These are phyloP conservation scores for Ethmia dodecea DNA, from an alignment of 2,888 invertebrate genomes.

Conservation along the genomic window DNA sequence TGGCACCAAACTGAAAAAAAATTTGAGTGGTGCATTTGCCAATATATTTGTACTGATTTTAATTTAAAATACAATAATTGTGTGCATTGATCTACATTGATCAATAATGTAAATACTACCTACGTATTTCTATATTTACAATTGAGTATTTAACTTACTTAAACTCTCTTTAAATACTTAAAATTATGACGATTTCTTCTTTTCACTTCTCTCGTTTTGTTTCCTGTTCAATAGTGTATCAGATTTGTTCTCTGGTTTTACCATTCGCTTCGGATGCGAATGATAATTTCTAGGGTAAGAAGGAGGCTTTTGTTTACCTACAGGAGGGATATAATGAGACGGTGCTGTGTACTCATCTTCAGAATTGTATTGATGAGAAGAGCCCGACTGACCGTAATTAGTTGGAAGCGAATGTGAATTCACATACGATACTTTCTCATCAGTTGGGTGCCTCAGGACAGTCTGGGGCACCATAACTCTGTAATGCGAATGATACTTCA, in stretches of 20 bases:
- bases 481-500: conserved; percentile 59
- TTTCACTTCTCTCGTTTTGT: conserved; percentile 35
- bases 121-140: conserved; percentile 34
- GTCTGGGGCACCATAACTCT: conserved; percentile 68
- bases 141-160: conserved; percentile 7
- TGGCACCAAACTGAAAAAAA: no score
- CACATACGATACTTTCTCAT: conserved; percentile 60
- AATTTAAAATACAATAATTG: no score
- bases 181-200: conserved; percentile 36
- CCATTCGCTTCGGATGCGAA: conserved; percentile 59
- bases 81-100: no score
- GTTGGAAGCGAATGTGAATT: conserved; percentile 54
- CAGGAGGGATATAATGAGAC: conserved; percentile 40
- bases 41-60: no score
- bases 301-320: conserved; percentile 45
- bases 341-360: conserved; percentile 49
- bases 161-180: no score
- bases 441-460: conserved; percentile 41
- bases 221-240: conserved; percentile 32
- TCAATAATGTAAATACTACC: no score
- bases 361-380: conserved; percentile 38
- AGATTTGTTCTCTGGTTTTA: conserved; percentile 40
- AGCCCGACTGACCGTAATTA: conserved; percentile 34
- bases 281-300: conserved; percentile 60
- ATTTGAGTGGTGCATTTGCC: no score